phyloP scores from a whole-genome alignment of 2,797 vertebrate species.

The Propithecus deckenii region DNA sequence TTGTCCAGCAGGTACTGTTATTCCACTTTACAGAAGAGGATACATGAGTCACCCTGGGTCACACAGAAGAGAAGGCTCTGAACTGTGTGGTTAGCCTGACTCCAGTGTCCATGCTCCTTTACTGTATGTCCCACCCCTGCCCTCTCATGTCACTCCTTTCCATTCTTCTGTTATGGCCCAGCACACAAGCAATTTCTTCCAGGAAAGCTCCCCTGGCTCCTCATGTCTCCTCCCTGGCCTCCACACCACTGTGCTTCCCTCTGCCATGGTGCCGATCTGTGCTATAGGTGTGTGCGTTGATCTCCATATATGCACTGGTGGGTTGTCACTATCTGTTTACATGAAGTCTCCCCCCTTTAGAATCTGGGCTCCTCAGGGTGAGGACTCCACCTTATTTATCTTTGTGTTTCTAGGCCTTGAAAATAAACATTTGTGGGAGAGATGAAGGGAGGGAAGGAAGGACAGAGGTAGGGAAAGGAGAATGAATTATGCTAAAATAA shows the following conservation, averaged over 20 bases:
- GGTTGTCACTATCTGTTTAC: not conserved
- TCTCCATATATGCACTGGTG: fast-evolving
- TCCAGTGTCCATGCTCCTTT: not conserved
- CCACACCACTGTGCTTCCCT: not conserved
- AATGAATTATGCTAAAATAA: constrained; percentile 43
- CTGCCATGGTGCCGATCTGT: not conserved
- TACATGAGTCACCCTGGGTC: not conserved
- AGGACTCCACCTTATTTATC: not conserved
- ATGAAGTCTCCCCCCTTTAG: not conserved
- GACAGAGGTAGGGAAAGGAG: not conserved
- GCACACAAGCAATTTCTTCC: not conserved
- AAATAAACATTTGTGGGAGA: constrained; percentile 13
- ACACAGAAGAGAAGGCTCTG: not conserved
- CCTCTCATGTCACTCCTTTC: not conserved
- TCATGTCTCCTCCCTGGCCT: not conserved
- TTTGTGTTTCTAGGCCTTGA: constrained; percentile 15
- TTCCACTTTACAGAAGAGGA: not conserved
- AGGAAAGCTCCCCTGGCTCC: not conserved
- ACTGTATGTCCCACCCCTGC: not conserved
- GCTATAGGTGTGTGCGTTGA: fast-evolving
- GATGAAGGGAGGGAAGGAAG: not conserved
- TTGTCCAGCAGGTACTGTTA: not conserved
- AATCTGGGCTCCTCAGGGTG: not conserved
- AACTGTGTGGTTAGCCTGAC: not conserved
- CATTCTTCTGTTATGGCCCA: not conserved